phyloP scores from a whole-genome alignment of 2,888 invertebrate species.

The Eupithecia insigniata region DNA sequence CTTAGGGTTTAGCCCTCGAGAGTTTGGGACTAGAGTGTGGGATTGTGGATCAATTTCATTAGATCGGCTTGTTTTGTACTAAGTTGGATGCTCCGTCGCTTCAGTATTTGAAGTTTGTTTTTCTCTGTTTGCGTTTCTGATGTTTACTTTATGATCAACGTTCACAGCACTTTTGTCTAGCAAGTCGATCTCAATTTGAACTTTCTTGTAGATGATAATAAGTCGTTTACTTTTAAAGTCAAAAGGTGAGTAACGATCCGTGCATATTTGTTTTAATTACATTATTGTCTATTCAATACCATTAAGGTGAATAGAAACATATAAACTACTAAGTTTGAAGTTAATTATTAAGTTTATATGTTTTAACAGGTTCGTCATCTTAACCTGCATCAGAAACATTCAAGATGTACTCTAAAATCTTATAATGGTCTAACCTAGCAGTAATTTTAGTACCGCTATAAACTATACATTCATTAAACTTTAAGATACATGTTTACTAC shows the following conservation, averaged over 20 bases:
- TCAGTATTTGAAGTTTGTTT: background rate
- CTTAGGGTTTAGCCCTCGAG: constrained; percentile 16
- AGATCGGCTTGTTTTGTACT: constrained; percentile 9
- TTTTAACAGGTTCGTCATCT: background rate
- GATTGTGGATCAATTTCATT: constrained; percentile 15
- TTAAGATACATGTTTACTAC: constrained; percentile 36
- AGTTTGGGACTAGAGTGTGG: constrained; percentile 9
- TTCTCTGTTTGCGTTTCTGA: background rate
- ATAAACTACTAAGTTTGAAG: background rate
- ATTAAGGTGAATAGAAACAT: background rate
- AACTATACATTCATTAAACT: constrained; percentile 32
- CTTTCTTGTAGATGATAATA: background rate
- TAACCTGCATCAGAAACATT: background rate
- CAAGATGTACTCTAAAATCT: background rate
- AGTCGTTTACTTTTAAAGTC: background rate
- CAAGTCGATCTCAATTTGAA: background rate
- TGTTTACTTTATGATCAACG: background rate
- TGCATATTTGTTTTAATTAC: background rate
- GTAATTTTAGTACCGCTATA: constrained; percentile 26
- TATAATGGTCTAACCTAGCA: constrained; percentile 8
- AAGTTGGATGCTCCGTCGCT: constrained; percentile 1
- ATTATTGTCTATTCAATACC: background rate
- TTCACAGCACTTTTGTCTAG: background rate
- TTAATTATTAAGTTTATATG: background rate
- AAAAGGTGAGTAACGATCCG: background rate